These are phyloP conservation scores for Spinus pinus DNA, from an alignment of 2,797 vertebrate species.

Conservation along the genomic window DNA sequence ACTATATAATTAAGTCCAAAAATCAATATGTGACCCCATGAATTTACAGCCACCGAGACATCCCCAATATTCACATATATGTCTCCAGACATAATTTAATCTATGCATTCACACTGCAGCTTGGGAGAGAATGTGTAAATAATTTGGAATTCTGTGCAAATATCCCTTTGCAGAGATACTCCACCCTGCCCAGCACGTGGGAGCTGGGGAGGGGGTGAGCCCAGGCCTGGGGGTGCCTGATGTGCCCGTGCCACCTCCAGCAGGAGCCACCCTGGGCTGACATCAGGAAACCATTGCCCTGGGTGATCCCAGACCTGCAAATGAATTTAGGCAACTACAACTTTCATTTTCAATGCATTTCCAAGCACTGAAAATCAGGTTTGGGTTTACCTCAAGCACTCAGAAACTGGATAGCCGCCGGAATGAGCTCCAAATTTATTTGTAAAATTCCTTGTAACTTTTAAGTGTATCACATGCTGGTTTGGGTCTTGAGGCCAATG, in stretches of 20 bases:
- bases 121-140: not conserved
- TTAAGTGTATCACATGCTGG: not conserved
- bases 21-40: slow-evolving; percentile 1
- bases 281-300: not conserved
- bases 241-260: accelerated
- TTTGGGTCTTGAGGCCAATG: not conserved
- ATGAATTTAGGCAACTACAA: not conserved
- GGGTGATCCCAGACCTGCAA: not conserved
- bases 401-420: not conserved
- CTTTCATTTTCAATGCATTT: not conserved
- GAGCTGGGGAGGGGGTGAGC: accelerated
- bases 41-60: not conserved
- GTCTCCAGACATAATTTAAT: not conserved
- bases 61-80: not conserved
- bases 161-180: not conserved
- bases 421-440: not conserved
- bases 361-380: not conserved
- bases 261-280: not conserved
- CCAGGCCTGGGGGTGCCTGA: not conserved
- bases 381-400: not conserved
- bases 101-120: not conserved
- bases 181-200: accelerated
- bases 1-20: not conserved
- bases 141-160: not conserved
- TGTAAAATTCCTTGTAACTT: not conserved